A percentile compares a stretch with the other conserved stretches of the same genome.
These are phyloP conservation scores for Stomatorhinus ivindoensis DNA, from an alignment of 2,113 vertebrate genomes.

Conservation along the genomic window DNA sequence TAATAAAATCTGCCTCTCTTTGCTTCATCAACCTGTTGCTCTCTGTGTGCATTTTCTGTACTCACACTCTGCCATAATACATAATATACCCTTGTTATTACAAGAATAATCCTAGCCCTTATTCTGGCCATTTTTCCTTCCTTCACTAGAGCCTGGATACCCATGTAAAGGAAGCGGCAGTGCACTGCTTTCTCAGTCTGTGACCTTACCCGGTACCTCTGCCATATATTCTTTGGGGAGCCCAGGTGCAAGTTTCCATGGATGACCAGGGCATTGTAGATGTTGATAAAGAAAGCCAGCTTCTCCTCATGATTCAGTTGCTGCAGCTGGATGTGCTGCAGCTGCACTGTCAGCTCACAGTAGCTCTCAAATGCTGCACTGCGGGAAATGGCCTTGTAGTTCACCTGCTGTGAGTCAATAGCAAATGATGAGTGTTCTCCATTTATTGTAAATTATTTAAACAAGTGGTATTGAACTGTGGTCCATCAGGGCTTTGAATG, in stretches of 20 bases:
- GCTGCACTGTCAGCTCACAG: conserved; percentile 59
- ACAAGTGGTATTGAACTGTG: neutral
- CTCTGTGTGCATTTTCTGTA: neutral
- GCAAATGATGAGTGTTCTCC: neutral
- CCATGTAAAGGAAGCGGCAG: neutral
- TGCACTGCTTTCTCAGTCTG: too few species aligned
- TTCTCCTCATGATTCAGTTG: conserved; percentile 62
- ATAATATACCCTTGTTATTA: neutral
- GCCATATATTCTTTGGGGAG: conserved; percentile 62
- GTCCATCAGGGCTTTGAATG: neutral
- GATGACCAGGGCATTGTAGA: conserved; percentile 69
- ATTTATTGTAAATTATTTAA: neutral
- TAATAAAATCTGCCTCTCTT: neutral
- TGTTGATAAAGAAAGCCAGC: conserved; percentile 72
- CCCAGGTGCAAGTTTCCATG: conserved; percentile 60
- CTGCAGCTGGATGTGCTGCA: conserved; percentile 61
- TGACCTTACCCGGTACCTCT: conserved; percentile 62
- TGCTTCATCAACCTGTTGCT: neutral
- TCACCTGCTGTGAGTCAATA: conserved; percentile 49
- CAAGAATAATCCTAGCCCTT: neutral
- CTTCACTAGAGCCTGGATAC: neutral
- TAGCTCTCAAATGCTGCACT: conserved; percentile 55
- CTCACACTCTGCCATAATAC: neutral
- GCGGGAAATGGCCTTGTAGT: conserved; percentile 59
- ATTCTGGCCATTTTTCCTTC: neutral